Base-by-base conservation (phyloP, 2,888 invertebrate species). In the Chymomyza fuscimana region DNA sequence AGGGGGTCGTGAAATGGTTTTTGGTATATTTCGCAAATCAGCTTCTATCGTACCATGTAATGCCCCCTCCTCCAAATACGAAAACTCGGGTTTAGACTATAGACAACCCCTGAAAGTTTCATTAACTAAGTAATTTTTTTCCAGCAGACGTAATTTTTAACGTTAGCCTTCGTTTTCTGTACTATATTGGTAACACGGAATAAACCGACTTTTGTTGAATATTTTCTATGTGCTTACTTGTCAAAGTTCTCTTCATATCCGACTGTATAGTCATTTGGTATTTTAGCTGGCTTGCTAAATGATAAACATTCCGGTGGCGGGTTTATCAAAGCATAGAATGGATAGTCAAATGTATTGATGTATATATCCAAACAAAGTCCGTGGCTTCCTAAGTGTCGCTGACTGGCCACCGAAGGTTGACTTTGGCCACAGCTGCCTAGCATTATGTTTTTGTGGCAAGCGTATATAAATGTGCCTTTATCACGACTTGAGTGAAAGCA, bases 401-500 rank as follows among this genome's bases (percentile, higher is more conserved):
- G 91, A 69, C 88, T 86, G 16, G 81, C 80, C 16, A 89, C 86
- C 5, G 89, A 91, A 0, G 89, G 87, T 67, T 91, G 91, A 7
- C 76, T 86, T 5, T 87, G 79, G 2, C 92, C 91, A 72, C 91
- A 92, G 58, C 85, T 86, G 4, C 92, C 91, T 52, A 92, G 70
- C 65, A 90, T 86, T 66, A 92, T 90, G 69, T 92, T 90, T 68
- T 91, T 89, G 77, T 92, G 90, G 65, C 91, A 92, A 19, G 87
- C 87, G 58, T 89, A 83, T 25, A 87, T 78, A 1, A 88, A 79
- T 1, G 92, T 90, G 22, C 91, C 91, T 65, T 91, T 91, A 58
- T 91, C 91, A 2, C 88, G 82, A 29, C 91, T 91, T 0, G 91
- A 86, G 60, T 92, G 91, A 65, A 91, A 91, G 50, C 92, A 92